phyloP scores from a whole-genome alignment of 2,113 vertebrate genomes.

The Parotia lawesii region DNA sequence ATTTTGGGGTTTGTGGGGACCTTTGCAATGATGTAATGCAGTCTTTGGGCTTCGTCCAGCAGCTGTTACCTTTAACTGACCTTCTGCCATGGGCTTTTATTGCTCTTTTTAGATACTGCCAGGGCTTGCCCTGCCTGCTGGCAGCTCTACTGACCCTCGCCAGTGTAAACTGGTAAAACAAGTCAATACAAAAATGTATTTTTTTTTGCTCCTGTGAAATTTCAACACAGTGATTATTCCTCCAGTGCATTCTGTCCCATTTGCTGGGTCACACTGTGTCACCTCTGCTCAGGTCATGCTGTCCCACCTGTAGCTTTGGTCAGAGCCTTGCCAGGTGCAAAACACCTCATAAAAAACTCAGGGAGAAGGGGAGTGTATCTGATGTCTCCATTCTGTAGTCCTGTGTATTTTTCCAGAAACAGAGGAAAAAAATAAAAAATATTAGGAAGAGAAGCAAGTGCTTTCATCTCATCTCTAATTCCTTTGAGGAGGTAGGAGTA shows the following conservation, averaged over 20 bases:
- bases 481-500: neutral
- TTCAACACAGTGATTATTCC: neutral
- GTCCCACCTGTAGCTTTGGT: neutral
- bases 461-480: neutral
- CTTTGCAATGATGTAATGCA: neutral
- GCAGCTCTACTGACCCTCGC: neutral
- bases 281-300: neutral
- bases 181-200: accelerated
- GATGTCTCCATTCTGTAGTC: neutral
- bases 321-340: neutral
- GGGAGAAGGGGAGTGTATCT: neutral
- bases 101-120: neutral
- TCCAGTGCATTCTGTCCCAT: neutral
- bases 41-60: neutral
- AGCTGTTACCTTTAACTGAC: neutral
- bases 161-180: neutral
- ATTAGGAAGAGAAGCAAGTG: neutral
- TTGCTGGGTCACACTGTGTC: neutral
- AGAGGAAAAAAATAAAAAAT: neutral
- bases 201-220: neutral
- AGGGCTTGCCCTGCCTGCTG: neutral
- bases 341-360: neutral
- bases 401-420: neutral
- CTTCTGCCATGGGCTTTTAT: neutral
- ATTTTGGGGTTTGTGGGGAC: neutral